Base-by-base conservation (phyloP, 2,797 vertebrate genomes). In the Sebastes nivosus region DNA sequence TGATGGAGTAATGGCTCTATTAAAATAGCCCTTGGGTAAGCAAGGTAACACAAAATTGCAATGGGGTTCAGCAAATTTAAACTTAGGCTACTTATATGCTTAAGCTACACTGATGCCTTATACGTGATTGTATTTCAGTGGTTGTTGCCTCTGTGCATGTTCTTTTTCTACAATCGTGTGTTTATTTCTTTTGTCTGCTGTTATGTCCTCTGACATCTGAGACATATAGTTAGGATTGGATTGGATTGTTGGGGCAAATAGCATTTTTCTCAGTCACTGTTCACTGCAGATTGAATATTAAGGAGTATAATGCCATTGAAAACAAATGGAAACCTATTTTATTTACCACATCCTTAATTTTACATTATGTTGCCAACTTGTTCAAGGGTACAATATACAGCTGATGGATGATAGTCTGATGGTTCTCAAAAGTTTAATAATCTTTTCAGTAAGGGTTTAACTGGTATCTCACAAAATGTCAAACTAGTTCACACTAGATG, bases 1-100 rank as follows among this genome's bases (percentile, higher is more conserved):
- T 80, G 79, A 90, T 29, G 74, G 82, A 76, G 60, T 86, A 87
- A 87, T 83, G 76, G 70, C 58, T 80, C 61, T 61, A 46, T 86
- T 87, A 79, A 81, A 81, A 82, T 61, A 70, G 68, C 79, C 72
- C 11, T 29, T 16, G 52, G 74, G 67, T 75, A 69, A 72, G 65
- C 63, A 75, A 59, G 77, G 70, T 59, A 76, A 42, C 25, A 83
- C 38, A 72, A 68, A 70, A 81, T 57, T 67, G 32, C 34, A 77
- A 77, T 14, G 66, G 67, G 36, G 65, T 61, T 84, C n/a, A 72
- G 30, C 18, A 52, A 55, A 79, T 63, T 12, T 59, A 46, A 6
- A 68, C 36, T 78, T 42, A 42, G 38, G 38, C 38, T 16, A 42
- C 38, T 61, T 3, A 22, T 54, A 16, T 32, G 22, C 16, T 77